Percentiles rank a stretch among this genome's conserved stretches.
phyloP scores from a whole-genome alignment of 1,140 invertebrate genomes.

The Phenacoccus solenopsis region DNA sequence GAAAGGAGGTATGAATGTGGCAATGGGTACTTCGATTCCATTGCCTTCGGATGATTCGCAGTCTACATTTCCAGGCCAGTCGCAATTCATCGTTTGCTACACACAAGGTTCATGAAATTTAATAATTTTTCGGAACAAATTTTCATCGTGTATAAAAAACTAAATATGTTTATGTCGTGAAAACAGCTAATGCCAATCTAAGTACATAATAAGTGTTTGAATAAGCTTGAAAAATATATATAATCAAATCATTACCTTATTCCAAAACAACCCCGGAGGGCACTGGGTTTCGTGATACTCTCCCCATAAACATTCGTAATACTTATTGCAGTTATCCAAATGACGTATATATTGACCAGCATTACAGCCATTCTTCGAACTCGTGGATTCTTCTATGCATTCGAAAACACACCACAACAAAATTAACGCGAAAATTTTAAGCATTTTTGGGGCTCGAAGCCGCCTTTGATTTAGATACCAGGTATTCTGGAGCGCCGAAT shows the following conservation, averaged over 20 bases:
- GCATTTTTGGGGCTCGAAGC: no score
- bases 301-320: conserved; percentile 65
- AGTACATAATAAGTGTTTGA: no score
- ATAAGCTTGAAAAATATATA: neutral
- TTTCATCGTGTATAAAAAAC: no score
- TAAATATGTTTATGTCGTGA: no score
- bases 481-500: no score
- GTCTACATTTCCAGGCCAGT: conserved; percentile 60
- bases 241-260: conserved; percentile 37
- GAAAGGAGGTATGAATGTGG: conserved; percentile 17
- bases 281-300: conserved; percentile 56
- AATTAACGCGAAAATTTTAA: no score
- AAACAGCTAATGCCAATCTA: no score
- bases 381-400: neutral
- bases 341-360: conserved; percentile 27
- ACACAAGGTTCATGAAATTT: conserved; percentile 19
- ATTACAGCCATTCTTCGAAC: conserved; percentile 22
- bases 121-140: no score
- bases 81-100: conserved; percentile 47
- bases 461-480: no score
- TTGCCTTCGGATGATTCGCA: conserved; percentile 37
- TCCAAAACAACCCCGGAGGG: conserved; percentile 63
- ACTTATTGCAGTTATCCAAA: conserved; percentile 51
- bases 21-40: neutral
- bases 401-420: no score